phyloP scores from a whole-genome alignment of 1,140 invertebrate species.

The Ceratina japonica region DNA sequence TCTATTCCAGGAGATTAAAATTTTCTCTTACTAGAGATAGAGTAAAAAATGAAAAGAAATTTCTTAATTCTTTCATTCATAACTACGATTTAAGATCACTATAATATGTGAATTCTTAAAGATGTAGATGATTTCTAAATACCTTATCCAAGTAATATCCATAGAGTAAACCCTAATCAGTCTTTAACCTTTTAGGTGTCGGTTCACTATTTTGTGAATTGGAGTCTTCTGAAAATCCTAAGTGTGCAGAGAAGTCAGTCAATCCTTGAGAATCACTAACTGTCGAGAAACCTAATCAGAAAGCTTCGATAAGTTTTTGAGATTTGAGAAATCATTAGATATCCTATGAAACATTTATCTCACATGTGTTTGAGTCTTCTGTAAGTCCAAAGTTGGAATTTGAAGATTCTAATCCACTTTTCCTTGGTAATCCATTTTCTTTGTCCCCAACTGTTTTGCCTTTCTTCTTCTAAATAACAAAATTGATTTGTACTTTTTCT shows the following conservation, averaged over 20 bases:
- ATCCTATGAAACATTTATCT: constrained; percentile 69
- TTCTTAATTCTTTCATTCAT: constrained; percentile 13
- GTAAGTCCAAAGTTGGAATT: constrained; percentile 90
- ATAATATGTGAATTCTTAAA: constrained; percentile 48
- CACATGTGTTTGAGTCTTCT: constrained; percentile 94
- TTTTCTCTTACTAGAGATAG: constrained; percentile 8
- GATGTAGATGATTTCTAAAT: constrained; percentile 52
- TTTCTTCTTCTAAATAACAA: constrained; percentile 81
- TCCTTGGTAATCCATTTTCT: constrained; percentile 86
- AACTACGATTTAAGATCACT: constrained; percentile 42
- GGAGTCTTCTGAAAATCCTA: constrained; percentile 93
- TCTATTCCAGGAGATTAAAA: neutral
- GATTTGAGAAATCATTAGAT: neutral
- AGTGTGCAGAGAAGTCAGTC: constrained; percentile 89
- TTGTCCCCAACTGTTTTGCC: constrained; percentile 86
- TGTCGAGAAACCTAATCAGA: constrained; percentile 88
- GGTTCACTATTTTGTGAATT: constrained; percentile 92
- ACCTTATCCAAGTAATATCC: constrained; percentile 23
- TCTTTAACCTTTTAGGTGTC: constrained; percentile 88
- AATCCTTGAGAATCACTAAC: constrained; percentile 93
- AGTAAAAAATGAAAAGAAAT: constrained; percentile 31
- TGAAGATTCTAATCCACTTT: constrained; percentile 86
- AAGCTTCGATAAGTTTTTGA: constrained; percentile 47
- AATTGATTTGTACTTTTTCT: constrained; percentile 55
- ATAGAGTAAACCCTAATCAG: constrained; percentile 78